phyloP scores from a whole-genome alignment of 2,888 invertebrate species.

The Seira sanloemensis region DNA sequence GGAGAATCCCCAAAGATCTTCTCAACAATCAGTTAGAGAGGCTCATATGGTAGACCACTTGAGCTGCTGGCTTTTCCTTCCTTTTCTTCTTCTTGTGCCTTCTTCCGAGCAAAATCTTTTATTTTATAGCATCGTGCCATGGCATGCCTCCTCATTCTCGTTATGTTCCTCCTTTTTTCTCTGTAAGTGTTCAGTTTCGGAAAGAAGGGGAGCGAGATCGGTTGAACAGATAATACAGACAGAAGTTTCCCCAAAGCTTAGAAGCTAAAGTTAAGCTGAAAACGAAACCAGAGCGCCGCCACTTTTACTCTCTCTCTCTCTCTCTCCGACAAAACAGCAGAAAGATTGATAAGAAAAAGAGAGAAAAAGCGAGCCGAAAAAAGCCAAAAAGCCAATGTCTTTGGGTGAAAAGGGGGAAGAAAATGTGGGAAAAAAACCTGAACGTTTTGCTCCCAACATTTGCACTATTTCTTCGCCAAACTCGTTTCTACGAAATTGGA shows the following conservation, averaged over 20 bases:
- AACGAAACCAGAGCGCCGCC: background rate
- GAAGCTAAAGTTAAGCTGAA: background rate
- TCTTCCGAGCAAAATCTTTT: slow-evolving; percentile 24
- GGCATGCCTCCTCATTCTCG: slow-evolving; percentile 29
- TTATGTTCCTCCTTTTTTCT: slow-evolving; percentile 19
- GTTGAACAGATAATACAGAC: slow-evolving; percentile 28
- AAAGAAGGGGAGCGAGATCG: slow-evolving; percentile 12
- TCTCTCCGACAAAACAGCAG: background rate
- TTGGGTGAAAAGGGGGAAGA: background rate
- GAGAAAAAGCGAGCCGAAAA: background rate
- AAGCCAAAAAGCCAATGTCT: background rate
- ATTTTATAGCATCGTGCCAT: slow-evolving; percentile 25
- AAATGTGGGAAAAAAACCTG: background rate
- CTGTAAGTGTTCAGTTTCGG: slow-evolving; percentile 25
- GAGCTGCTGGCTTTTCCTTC: slow-evolving; percentile 56
- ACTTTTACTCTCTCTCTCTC: background rate
- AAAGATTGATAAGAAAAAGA: background rate
- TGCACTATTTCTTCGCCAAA: too few species aligned
- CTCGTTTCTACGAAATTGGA: too few species aligned
- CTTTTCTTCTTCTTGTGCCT: slow-evolving; percentile 9
- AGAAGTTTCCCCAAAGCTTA: slow-evolving; percentile 22
- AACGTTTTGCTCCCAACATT: too few species aligned
- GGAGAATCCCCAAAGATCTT: slow-evolving; percentile 37
- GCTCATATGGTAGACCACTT: slow-evolving; percentile 56
- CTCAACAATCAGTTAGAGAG: slow-evolving; percentile 34